Evolutionary conservation across 2,797 vertebrate genomes (phyloP).

Genomic region (Mastacembelus armatus): DNA sequence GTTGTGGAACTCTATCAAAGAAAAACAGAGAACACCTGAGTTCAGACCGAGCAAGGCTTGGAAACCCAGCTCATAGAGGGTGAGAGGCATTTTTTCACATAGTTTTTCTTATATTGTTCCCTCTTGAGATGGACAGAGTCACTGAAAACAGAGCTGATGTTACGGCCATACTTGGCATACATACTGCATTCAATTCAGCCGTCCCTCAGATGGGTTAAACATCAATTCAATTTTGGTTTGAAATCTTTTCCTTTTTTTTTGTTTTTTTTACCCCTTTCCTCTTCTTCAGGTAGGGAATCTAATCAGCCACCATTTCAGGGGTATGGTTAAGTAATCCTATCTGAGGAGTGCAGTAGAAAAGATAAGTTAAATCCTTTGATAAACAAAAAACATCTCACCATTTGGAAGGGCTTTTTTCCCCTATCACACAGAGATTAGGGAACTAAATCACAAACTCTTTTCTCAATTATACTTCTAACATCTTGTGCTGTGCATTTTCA

Average conservation of each 20-base stretch:
- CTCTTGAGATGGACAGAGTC: slow-evolving; percentile 9
- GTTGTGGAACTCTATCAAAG: slow-evolving; percentile 36
- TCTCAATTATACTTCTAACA: slow-evolving; percentile 17
- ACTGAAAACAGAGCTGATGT: slow-evolving; percentile 16
- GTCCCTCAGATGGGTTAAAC: slow-evolving; percentile 22
- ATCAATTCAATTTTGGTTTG: slow-evolving; percentile 16
- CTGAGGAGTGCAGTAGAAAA: not conserved
- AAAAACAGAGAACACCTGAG: slow-evolving; percentile 26
- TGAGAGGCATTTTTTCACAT: not conserved
- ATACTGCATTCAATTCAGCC: slow-evolving; percentile 15
- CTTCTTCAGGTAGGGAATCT: not conserved
- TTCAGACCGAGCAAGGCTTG: not conserved
- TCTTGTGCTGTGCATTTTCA: not conserved
- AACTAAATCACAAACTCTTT: slow-evolving; percentile 7
- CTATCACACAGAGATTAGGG: not conserved
- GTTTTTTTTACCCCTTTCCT: not conserved
- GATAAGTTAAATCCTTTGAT: slow-evolving; percentile 35
- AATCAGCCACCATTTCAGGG: not conserved
- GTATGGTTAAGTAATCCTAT: slow-evolving; percentile 11
- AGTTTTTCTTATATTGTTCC: slow-evolving; percentile 24
- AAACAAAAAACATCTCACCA: slow-evolving; percentile 13
- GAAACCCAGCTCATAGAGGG: not conserved
- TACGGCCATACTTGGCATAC: not conserved
- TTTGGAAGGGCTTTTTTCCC: not conserved
- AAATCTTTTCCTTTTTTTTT: slow-evolving; percentile 1